Percentiles rank a stretch among this genome's conserved stretches.
phyloP scores from a whole-genome alignment of 2,113 vertebrate genomes.

The Tragelaphus buxtoni region DNA sequence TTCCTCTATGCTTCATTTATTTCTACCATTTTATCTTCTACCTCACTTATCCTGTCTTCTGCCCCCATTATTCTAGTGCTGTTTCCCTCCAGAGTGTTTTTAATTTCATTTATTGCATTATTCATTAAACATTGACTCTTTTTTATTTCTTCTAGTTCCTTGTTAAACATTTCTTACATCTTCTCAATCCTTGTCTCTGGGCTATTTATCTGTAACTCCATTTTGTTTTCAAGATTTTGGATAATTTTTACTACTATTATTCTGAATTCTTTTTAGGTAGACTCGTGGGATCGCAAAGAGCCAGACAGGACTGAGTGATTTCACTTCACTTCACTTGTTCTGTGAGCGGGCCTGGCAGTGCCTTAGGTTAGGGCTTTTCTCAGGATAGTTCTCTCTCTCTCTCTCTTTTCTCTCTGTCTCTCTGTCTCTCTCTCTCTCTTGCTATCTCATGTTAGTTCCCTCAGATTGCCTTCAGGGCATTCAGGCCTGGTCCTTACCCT shows the following conservation, averaged over 20 bases:
- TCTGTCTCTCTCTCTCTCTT: background rate
- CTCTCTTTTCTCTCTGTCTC: too few species aligned
- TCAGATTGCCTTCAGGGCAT: background rate
- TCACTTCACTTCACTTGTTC: too few species aligned
- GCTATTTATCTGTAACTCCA: background rate
- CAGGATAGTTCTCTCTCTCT: background rate
- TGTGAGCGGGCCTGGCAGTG: too few species aligned
- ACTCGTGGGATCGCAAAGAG: background rate
- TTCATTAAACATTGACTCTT: background rate
- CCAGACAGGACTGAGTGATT: too few species aligned
- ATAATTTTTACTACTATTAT: background rate
- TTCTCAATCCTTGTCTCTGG: background rate
- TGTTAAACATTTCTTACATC: background rate
- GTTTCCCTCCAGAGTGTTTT: background rate
- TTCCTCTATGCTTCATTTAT: background rate
- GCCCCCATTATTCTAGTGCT: background rate
- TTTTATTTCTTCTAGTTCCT: background rate
- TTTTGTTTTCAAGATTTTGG: background rate
- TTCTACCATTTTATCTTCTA: background rate
- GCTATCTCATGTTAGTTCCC: background rate
- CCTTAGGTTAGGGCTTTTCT: background rate
- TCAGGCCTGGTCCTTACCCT: background rate
- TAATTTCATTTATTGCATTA: background rate
- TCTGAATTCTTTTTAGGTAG: background rate
- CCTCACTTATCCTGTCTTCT: background rate